Conservation (phyloP, 1,140 invertebrate species). For the Pectinophora gossypiella region DNA sequence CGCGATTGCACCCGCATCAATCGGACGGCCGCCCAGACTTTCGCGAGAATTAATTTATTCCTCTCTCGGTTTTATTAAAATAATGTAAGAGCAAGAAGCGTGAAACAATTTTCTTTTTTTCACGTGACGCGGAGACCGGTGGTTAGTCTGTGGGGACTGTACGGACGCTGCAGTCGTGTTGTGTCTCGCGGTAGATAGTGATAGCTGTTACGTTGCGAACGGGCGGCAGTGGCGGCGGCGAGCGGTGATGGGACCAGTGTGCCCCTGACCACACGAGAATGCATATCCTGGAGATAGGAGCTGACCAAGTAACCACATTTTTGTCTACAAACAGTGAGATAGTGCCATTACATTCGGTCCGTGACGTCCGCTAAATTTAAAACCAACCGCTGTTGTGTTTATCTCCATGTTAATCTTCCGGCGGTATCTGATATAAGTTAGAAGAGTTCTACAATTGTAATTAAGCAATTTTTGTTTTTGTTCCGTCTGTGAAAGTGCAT, state of each 20-base stretch:
- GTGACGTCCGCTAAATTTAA: not conserved
- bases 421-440: no score
- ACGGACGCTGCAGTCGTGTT: slow-evolving; percentile 42
- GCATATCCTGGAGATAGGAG: slow-evolving; percentile 66
- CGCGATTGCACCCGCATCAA: slow-evolving; percentile 49
- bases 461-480: no score
- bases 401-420: not conserved
- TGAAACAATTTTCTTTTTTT: slow-evolving; percentile 72
- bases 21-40: slow-evolving; percentile 52
- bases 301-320: slow-evolving; percentile 56
- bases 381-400: not conserved
- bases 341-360: slow-evolving; percentile 5
- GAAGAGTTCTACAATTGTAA: no score
- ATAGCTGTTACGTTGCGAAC: no score
- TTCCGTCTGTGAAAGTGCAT: no score
- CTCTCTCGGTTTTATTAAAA: slow-evolving; percentile 57
- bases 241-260: slow-evolving; percentile 37
- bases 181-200: slow-evolving; percentile 16
- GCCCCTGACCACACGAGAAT: slow-evolving; percentile 40
- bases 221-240: slow-evolving; percentile 17
- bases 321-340: slow-evolving; percentile 26
- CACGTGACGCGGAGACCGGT: slow-evolving; percentile 23
- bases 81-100: slow-evolving; percentile 63
- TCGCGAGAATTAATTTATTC: slow-evolving; percentile 65
- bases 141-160: slow-evolving; percentile 46